These are phyloP conservation scores for Hemicordylus capensis DNA, from an alignment of 2,113 vertebrate species.

Conservation along the genomic window DNA sequence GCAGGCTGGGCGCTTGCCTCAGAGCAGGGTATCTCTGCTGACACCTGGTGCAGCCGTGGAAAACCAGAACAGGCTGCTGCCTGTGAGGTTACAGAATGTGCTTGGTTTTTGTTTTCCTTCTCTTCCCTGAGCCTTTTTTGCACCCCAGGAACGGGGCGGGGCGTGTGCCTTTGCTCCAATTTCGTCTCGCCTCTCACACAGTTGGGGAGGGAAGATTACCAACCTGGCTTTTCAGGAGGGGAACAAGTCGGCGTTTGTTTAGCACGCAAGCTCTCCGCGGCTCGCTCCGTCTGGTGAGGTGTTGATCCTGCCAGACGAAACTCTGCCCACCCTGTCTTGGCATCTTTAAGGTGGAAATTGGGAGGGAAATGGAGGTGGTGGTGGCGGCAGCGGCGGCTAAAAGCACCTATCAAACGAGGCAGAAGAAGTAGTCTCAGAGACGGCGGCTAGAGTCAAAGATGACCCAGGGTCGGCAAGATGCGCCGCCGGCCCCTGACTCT, in stretches of 20 bases:
- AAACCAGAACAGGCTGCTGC: not conserved
- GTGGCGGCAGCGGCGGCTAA: not conserved
- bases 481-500: not conserved
- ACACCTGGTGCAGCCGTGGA: not conserved
- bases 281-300: constrained; percentile 21
- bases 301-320: constrained; percentile 1
- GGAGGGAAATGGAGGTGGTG: not conserved
- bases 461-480: not conserved
- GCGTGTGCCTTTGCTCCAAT: constrained; percentile 9
- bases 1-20: fast-evolving
- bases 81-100: not conserved
- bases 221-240: not conserved
- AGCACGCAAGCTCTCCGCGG: not conserved
- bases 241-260: constrained; percentile 66
- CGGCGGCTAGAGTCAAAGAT: not conserved
- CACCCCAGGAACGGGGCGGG: not conserved
- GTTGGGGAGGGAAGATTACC: constrained; percentile 15
- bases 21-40: not conserved
- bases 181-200: constrained; percentile 1
- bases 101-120: not conserved
- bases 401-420: fast-evolving
- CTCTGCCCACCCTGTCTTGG: not conserved
- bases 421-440: fast-evolving
- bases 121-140: not conserved
- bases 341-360: not conserved